Percentiles rank a stretch among this genome's conserved stretches.
Evolutionary conservation across 2,113 vertebrate genomes (phyloP).

Genomic region (Columbina picui): DNA sequence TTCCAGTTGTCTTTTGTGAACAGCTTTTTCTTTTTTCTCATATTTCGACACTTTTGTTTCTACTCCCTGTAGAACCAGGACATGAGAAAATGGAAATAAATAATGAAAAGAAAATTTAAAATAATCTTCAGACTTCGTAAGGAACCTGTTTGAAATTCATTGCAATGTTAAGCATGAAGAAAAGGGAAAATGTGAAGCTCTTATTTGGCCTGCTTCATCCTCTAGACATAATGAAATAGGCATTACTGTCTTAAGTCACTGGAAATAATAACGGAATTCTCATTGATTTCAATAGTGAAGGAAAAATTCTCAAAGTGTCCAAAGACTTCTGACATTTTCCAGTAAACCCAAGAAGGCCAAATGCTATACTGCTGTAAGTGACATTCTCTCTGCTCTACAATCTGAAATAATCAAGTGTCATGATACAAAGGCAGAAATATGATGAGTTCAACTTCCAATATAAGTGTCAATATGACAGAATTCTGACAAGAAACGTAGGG

Average conservation of each 20-base stretch:
- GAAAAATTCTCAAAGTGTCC: neutral
- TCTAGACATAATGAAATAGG: neutral
- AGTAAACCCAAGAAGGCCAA: neutral
- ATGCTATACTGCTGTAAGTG: neutral
- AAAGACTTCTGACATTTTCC: constrained; percentile 31
- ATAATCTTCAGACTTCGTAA: neutral
- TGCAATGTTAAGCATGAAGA: neutral
- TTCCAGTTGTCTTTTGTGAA: neutral
- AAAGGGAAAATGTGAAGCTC: neutral
- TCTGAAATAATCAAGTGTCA: constrained; percentile 37
- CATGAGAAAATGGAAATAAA: neutral
- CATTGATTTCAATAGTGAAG: neutral
- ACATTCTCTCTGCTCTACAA: constrained; percentile 3
- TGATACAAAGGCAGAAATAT: constrained; percentile 8
- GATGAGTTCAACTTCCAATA: constrained; percentile 13
- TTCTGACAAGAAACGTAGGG: constrained; percentile 25
- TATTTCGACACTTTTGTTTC: neutral
- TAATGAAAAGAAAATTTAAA: neutral
- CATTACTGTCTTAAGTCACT: neutral
- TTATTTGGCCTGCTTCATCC: neutral
- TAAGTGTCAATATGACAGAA: constrained; percentile 40
- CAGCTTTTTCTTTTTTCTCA: neutral
- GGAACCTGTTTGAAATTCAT: neutral
- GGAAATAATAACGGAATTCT: neutral
- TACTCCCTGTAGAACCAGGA: neutral